Evolutionary conservation across 2,888 invertebrate genomes (phyloP).

Genomic region (Linnaemya tessellans): DNA sequence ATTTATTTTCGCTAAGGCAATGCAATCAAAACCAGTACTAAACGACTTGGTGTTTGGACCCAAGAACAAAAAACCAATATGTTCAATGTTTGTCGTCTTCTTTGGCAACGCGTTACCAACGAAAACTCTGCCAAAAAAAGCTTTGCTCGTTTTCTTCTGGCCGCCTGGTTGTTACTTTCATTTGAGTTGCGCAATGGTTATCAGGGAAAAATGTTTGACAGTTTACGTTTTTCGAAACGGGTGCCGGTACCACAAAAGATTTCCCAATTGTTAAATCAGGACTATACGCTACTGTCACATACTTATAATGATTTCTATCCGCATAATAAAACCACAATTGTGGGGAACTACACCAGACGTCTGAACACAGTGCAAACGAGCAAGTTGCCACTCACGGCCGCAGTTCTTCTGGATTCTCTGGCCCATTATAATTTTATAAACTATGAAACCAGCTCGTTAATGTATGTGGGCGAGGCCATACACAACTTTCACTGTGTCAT

Average conservation of each 20-base stretch:
- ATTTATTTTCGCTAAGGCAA: conserved; percentile 40
- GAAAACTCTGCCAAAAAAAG: conserved; percentile 72
- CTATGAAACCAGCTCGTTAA: conserved; percentile 74
- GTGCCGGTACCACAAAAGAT: conserved; percentile 74
- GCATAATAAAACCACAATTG: conserved; percentile 69
- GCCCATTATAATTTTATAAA: conserved; percentile 74
- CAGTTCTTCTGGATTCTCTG: conserved; percentile 73
- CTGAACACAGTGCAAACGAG: conserved; percentile 59
- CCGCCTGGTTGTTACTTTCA: conserved; percentile 77
- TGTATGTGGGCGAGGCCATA: conserved; percentile 77
- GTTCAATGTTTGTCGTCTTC: conserved; percentile 73
- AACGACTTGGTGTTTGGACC: conserved; percentile 70
- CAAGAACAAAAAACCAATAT: conserved; percentile 71
- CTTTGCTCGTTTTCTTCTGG: conserved; percentile 76
- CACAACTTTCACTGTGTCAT: conserved; percentile 76
- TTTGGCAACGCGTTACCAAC: conserved; percentile 76
- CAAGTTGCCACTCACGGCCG: conserved; percentile 67
- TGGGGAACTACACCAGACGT: conserved; percentile 61
- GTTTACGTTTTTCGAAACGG: conserved; percentile 75
- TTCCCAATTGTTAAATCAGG: conserved; percentile 69
- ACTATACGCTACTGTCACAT: conserved; percentile 74
- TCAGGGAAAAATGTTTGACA: conserved; percentile 80
- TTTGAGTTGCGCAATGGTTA: conserved; percentile 79
- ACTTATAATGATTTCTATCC: conserved; percentile 76
- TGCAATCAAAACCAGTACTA: conserved; percentile 27